Percentiles rank a stretch among this genome's conserved stretches.
Conservation (phyloP, 2,113 vertebrate genomes). For the Phainopepla nitens region DNA sequence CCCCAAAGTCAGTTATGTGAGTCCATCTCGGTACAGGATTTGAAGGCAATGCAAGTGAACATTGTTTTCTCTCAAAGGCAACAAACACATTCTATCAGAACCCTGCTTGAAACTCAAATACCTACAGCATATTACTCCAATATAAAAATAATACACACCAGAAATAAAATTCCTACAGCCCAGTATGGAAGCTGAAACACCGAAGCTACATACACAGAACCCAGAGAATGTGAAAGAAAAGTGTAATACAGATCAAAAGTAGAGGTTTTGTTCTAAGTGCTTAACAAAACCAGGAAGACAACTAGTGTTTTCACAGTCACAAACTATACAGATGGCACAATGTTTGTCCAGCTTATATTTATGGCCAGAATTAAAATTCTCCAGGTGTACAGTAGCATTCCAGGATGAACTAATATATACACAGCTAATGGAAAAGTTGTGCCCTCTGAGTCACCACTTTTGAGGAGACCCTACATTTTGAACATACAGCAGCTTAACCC, state of each 20-base stretch:
- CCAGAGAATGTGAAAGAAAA: neutral
- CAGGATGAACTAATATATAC: neutral
- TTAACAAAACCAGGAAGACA: neutral
- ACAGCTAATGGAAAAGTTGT: neutral
- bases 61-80: neutral
- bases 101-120: neutral
- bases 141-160: neutral
- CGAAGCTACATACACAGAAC: neutral
- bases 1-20: neutral
- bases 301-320: neutral
- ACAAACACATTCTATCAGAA: neutral
- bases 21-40: neutral
- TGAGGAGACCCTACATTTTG: neutral
- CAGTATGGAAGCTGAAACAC: neutral
- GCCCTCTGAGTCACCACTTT: neutral
- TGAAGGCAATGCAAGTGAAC: neutral
- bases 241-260: neutral
- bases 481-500: neutral
- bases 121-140: neutral
- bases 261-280: neutral
- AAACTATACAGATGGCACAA: neutral
- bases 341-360: neutral
- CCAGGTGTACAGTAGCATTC: neutral
- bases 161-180: neutral
- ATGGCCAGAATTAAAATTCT: neutral